Evolutionary conservation across 1,140 invertebrate species (phyloP).

Genomic region (Aphelinus atriplicis): DNA sequence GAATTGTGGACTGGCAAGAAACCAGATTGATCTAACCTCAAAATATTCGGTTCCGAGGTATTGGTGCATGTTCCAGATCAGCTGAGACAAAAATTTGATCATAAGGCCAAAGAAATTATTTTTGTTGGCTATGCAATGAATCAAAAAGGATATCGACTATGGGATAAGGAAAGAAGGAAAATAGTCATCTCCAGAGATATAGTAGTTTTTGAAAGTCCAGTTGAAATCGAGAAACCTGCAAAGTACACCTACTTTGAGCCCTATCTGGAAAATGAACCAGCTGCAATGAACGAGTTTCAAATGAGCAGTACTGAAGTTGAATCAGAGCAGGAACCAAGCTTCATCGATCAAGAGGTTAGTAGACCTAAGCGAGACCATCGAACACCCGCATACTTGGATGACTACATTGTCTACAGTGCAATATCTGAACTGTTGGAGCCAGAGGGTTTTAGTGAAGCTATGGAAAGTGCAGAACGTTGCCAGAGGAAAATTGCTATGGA

Average conservation of each 20-base stretch:
- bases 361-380: too few relatives aligned
- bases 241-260: too few relatives aligned
- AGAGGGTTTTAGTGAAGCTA: too few relatives aligned
- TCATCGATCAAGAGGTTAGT: too few relatives aligned
- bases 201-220: neutral
- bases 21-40: slow-evolving; percentile 51
- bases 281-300: too few relatives aligned
- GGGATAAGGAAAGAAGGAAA: neutral
- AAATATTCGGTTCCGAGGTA: slow-evolving; percentile 59
- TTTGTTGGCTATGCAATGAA: slow-evolving; percentile 56
- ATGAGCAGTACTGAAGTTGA: too few relatives aligned
- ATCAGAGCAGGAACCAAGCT: too few relatives aligned
- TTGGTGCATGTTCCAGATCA: slow-evolving; percentile 53
- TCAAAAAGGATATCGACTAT: slow-evolving; percentile 53
- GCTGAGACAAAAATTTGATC: slow-evolving; percentile 52
- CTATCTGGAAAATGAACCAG: too few relatives aligned
- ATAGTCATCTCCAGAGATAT: neutral
- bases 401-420: too few relatives aligned
- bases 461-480: neutral
- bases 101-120: slow-evolving; percentile 49
- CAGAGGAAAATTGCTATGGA: neutral
- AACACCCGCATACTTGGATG: too few relatives aligned
- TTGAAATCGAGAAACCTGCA: too few relatives aligned
- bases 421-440: too few relatives aligned
- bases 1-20: slow-evolving; percentile 51